Percentiles rank a stretch among this genome's conserved stretches.
These are phyloP conservation scores for Prunella himalayana DNA, from an alignment of 2,113 vertebrate genomes.

Conservation along the genomic window DNA sequence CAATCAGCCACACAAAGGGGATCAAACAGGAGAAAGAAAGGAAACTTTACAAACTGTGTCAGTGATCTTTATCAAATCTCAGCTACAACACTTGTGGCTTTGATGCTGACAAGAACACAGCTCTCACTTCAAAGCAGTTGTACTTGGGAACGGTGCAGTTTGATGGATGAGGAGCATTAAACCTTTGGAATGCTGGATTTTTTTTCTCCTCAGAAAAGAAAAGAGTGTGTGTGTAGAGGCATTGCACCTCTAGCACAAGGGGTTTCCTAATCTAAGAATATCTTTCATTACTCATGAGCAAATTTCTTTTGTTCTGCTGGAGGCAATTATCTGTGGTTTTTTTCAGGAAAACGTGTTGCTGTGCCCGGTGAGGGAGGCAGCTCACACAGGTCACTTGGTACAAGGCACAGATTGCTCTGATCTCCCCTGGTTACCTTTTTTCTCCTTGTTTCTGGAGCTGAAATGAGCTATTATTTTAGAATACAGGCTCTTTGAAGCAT, in stretches of 20 bases:
- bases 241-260: not conserved
- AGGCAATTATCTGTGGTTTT: not conserved
- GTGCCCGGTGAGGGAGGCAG: not conserved
- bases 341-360: accelerated
- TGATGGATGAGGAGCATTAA: not conserved
- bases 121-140: not conserved
- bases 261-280: not conserved
- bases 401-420: not conserved
- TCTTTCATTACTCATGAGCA: not conserved
- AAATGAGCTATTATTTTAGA: not conserved
- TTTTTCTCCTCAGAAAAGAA: not conserved
- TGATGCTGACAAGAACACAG: not conserved
- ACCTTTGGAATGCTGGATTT: not conserved
- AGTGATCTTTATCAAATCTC: not conserved
- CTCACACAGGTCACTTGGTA: not conserved
- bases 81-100: not conserved
- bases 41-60: not conserved
- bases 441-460: not conserved
- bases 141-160: not conserved
- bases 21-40: not conserved
- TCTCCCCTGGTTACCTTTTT: not conserved
- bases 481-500: not conserved
- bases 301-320: not conserved
- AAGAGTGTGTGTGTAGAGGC: not conserved
- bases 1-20: not conserved